Percentiles rank a stretch among this genome's conserved stretches.
These are phyloP conservation scores for Trissonchulus latispiculum DNA, from an alignment of 2,888 invertebrate genomes.

Conservation along the genomic window DNA sequence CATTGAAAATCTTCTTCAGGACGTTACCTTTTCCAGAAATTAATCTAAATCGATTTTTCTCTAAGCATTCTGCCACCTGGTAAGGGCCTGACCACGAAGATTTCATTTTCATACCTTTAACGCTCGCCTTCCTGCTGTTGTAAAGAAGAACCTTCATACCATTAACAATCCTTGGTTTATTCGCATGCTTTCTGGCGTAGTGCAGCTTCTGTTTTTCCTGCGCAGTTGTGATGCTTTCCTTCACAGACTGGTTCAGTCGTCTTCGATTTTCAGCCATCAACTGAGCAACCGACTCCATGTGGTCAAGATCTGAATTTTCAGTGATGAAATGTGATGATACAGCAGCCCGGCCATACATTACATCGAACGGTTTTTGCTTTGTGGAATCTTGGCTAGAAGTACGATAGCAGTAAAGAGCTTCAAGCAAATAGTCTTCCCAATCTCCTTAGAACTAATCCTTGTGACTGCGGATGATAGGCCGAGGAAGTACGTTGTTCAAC, in stretches of 20 bases:
- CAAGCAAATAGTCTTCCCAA: neutral
- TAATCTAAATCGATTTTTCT: too few species aligned
- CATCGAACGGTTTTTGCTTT: neutral
- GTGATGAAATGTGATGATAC: too few species aligned
- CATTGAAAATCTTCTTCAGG: too few species aligned
- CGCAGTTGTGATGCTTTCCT: neutral
- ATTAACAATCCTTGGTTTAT: neutral
- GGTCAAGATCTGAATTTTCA: too few species aligned
- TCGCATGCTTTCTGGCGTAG: neutral
- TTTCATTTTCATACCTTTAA: too few species aligned
- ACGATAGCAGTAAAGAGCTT: conserved; percentile 1
- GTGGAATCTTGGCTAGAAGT: neutral
- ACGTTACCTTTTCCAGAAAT: too few species aligned
- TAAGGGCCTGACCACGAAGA: too few species aligned
- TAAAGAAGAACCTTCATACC: neutral
- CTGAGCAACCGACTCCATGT: neutral
- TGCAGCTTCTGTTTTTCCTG: neutral
- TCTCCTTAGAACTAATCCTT: too few species aligned
- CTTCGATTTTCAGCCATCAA: neutral
- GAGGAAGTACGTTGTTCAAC: too few species aligned
- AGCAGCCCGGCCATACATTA: neutral
- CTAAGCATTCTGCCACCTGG: too few species aligned
- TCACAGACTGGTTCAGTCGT: neutral
- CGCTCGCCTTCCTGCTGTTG: too few species aligned
- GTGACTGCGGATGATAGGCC: too few species aligned